A percentile compares a stretch with the other conserved stretches of the same genome.
These are phyloP conservation scores for Macaria liturata DNA, from an alignment of 2,888 invertebrate species.

Conservation along the genomic window DNA sequence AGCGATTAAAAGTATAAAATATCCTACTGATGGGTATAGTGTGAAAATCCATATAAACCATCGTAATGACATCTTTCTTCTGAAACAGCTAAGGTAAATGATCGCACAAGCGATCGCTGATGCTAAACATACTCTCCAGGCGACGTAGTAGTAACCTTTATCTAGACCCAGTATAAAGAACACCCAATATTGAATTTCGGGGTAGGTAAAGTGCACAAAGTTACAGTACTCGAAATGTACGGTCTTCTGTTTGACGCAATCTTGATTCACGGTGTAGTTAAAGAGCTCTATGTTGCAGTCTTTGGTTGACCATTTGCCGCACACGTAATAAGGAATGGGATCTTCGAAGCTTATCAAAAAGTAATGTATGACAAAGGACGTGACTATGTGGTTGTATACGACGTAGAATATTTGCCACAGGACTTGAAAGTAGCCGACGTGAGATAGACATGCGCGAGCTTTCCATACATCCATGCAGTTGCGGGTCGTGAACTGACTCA, in stretches of 20 bases:
- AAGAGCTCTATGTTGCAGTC: constrained; percentile 51
- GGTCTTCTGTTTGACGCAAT: constrained; percentile 50
- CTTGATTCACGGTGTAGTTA: constrained; percentile 63
- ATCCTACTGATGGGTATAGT: constrained; percentile 49
- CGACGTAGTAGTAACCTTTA: constrained; percentile 39
- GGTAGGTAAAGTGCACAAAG: constrained; percentile 52
- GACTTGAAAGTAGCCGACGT: constrained; percentile 60
- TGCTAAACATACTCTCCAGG: constrained; percentile 63
- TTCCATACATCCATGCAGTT: constrained; percentile 67
- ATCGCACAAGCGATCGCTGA: constrained; percentile 50
- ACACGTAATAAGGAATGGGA: constrained; percentile 61
- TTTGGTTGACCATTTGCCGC: constrained; percentile 55
- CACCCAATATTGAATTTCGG: constrained; percentile 69
- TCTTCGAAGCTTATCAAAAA: constrained; percentile 68
- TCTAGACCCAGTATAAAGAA: constrained; percentile 40
- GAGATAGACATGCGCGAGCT: constrained; percentile 57
- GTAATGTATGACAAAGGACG: constrained; percentile 63
- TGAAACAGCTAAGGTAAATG: constrained; percentile 57
- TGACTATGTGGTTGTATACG: constrained; percentile 51
- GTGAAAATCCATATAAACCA: constrained; percentile 46
- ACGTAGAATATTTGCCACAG: constrained; percentile 54
- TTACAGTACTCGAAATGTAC: constrained; percentile 48
- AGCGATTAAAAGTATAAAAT: constrained; percentile 54
- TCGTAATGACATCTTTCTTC: constrained; percentile 46
- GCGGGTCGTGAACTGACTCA: constrained; percentile 67